Evolutionary conservation across 2,113 vertebrate species (phyloP).

Genomic region (Pedionomus torquatus): DNA sequence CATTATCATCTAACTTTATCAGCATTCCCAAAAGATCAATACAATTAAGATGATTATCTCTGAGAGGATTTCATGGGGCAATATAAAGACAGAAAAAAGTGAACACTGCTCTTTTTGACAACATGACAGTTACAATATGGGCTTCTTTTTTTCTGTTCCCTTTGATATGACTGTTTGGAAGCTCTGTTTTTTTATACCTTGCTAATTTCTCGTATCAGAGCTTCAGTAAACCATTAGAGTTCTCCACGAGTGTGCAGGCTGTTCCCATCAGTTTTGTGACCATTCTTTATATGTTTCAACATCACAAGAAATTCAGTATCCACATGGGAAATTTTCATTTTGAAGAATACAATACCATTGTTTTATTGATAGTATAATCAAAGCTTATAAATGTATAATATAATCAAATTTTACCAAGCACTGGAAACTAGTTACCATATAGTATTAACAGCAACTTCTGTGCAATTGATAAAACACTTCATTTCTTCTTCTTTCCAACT

Average conservation of each 20-base stretch:
- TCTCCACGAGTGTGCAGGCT: neutral
- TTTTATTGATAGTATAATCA: neutral
- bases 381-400: neutral
- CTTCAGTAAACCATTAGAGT: neutral
- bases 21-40: constrained; percentile 29
- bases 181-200: neutral
- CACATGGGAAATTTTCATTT: neutral
- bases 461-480: neutral
- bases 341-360: neutral
- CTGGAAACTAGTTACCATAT: neutral
- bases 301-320: neutral
- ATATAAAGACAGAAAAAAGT: neutral
- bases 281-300: neutral
- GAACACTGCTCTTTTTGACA: neutral
- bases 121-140: neutral
- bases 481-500: neutral
- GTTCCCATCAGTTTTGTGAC: neutral
- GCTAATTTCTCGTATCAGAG: neutral
- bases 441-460: neutral
- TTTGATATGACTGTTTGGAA: neutral
- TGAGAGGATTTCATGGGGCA: neutral
- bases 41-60: constrained; percentile 36
- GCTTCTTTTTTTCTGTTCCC: neutral
- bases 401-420: neutral
- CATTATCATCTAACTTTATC: constrained; percentile 13